Evolutionary conservation across 2,797 vertebrate genomes (phyloP), one percentile per base, ranked within the genome.

Genomic region (Toxotes lorentzi): DNA sequence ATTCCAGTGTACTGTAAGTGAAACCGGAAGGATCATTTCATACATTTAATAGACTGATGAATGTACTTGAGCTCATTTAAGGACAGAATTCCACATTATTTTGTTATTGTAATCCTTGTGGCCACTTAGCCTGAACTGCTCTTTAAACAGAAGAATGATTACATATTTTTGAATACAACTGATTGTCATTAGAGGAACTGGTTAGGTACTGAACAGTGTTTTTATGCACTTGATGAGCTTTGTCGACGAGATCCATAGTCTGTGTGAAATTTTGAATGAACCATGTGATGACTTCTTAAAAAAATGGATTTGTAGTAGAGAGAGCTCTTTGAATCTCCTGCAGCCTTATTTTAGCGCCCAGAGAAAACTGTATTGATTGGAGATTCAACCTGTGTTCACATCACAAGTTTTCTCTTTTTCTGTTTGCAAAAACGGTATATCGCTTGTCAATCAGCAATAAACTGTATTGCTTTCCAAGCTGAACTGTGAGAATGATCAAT

Each of bases 391-490:
- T 56, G 40, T 66, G 70, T 73, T 78, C 78, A 47, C 78, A 69
- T 81, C 67, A 32, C 72, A 65, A 17, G 69, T 81, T 81, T 81
- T 70, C 62, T 59, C 54, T 62, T 47, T 70, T 27, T 53, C 50
- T 32, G 30, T 57, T 10, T 45, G 24, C 4, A 27, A 63, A 76
- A 76, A 73, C 48, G 1, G 13, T 38, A 63, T 83, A 30, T 48
- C 2, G 21, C 76, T 30, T 78, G 34, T 87, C 78, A 85, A 62
- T 86, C 75, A 73, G n/a, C 61, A 50, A 68, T 58, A 70, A 69
- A 65, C 65, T 66, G 70, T 74, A 78, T 69, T 89, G 80, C 82
- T 77, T 72, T 84, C 64, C 70, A 60, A 86, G 83, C 80, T 84
- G 64, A 87, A 88, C 66, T 78, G 63, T 45, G 54, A 66, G 50